Base-by-base conservation (phyloP, 2,888 invertebrate species). In the Acleris laterana region DNA sequence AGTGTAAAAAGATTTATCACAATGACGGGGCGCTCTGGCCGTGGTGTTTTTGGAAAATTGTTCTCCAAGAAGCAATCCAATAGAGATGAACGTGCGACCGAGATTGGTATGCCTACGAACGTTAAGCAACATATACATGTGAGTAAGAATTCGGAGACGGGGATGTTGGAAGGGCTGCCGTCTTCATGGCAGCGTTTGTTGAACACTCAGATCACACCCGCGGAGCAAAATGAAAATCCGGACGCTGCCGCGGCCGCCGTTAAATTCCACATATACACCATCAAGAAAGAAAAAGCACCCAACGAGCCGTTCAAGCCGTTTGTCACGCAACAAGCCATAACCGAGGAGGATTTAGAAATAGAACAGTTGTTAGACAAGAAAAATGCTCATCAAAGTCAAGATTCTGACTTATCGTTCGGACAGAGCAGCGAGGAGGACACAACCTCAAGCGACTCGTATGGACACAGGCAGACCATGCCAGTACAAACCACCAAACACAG, bases 231-330 rank as follows among this genome's bases (percentile, higher is more conserved):
- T 83, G 95, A 97, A 77, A 97, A 99, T 89, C 98, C 98, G 3
- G 95, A 96, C 77, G 98, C 98, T 46, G 98, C 98, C 1, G 95
- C 98, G 63, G 97, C 97, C 81, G 99, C 98, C 28, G 95, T 99
- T 61, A 97, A 97, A 79, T 97, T 96, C 82, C 98, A 98, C 83
- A 97, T 97, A 83, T 97, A 97, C 88, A 96, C 96, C 11, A 96
- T 97, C 73, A 97, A 97, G 80, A 96, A 97, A 77, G 96, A 97
- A 78, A 96, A 96, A 75, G 95, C 95, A 56, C 94, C 94, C 53
- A 94, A 94, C 61, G 95, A 95, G 53, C 94, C 94, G 5, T 96
- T 96, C 79, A 97, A 97, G 80, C 96, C 96, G 0, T 95, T 97
- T 71, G 94, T 96, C n/a, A 97, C 97, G 0, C 95, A 96, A 77